Evolutionary conservation across 2,797 vertebrate genomes (phyloP), one percentile per base, ranked within the genome.

Genomic region (Alauda arvensis): DNA sequence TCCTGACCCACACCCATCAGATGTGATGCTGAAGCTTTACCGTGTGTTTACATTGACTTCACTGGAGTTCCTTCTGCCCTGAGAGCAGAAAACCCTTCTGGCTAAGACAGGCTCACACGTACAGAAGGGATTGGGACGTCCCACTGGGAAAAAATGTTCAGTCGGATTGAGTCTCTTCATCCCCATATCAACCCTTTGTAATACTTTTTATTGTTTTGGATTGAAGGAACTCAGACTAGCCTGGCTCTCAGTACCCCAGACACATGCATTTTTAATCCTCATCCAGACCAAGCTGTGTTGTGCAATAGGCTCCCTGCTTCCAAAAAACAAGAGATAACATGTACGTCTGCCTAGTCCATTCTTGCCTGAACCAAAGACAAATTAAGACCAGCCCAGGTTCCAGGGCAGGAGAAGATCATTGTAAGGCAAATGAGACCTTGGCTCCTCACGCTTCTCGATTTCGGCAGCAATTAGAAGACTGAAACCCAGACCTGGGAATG

Each of bases 271-370:
- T 93, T 90, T 93, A 93, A 94, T 94, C 92, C 23, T 6, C 80
- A 90, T 88, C 71, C 95, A 91, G 84, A 76, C 95, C 95, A 77
- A 85, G 56, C 63, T 89, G 85, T 75, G 18, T 96, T 78, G 92
- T 92, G 94, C 93, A 97, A 97, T 81, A 68, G 70, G 79, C 72
- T 93, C 74, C 67, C 77, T 79, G 88, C 87, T 94, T 94, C 81
- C 94, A 78, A 13, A 93, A 92, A 95, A 95, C 97, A 96, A 96
- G 97, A 93, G 78, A 89, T 92, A 94, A 96, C 97, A 96, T 51
- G 97, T 92, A 94, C 1, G 4, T 55, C 90, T 77, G 93, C 96
- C 93, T 93, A 67, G 95, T 89, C 95, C 88, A 80, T 87, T 96
- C 96, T 96, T 96, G 96, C 94, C 95, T 87, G 79, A 86, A 89